These are phyloP conservation scores for Drosophila elegans DNA, from an alignment of 1,140 invertebrate genomes.

Conservation along the genomic window DNA sequence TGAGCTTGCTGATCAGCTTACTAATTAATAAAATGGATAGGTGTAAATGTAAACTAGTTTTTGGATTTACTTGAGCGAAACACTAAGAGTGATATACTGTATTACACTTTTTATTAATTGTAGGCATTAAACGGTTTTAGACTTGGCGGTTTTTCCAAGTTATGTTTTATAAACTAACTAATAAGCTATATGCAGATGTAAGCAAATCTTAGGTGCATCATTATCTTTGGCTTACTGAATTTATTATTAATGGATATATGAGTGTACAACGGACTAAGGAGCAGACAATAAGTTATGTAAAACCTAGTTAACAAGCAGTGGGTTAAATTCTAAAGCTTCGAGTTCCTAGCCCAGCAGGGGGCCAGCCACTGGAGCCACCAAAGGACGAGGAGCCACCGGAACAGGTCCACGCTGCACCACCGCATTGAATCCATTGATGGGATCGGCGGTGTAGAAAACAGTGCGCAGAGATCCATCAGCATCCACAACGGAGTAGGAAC, in stretches of 20 bases:
- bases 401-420: conserved; percentile 85
- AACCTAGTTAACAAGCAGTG: conserved; percentile 43
- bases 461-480: conserved; percentile 87
- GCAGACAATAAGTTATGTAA: conserved; percentile 73
- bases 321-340: not conserved
- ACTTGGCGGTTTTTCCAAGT: not conserved
- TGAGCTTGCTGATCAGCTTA: conserved; percentile 32
- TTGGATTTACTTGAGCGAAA: not conserved
- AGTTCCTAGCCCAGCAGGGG: conserved; percentile 54
- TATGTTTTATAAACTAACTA: too few relatives aligned
- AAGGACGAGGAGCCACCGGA: conserved; percentile 40
- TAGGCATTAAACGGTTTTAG: not conserved
- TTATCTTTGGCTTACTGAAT: conserved; percentile 58
- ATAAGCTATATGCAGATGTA: too few relatives aligned
- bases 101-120: too few relatives aligned
- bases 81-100: not conserved
- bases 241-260: conserved; percentile 60
- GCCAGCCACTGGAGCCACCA: conserved; percentile 50
- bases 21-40: conserved; percentile 32
- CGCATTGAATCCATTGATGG: conserved; percentile 88
- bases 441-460: conserved; percentile 87
- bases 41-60: conserved; percentile 26
- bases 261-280: conserved; percentile 37
- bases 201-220: too few relatives aligned
- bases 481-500: conserved; percentile 87